Conservation (phyloP, 2,888 invertebrate species). For the Eupsilia transversa region DNA sequence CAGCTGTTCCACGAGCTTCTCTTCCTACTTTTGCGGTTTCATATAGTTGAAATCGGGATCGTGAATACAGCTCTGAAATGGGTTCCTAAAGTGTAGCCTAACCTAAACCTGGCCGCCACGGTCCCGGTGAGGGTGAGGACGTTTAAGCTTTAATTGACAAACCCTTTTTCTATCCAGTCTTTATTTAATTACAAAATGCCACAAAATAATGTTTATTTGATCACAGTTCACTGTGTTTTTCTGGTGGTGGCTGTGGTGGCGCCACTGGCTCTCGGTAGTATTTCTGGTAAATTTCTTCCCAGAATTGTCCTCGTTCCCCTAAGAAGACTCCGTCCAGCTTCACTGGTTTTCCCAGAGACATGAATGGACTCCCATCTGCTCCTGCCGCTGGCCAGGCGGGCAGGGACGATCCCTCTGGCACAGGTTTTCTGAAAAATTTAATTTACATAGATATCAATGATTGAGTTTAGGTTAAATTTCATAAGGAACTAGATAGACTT, state of each 20-base stretch:
- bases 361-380: slow-evolving; percentile 67
- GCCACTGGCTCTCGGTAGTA: slow-evolving; percentile 71
- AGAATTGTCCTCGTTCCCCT: slow-evolving; percentile 68
- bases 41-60: background rate
- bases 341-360: slow-evolving; percentile 69
- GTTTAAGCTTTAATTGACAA: background rate
- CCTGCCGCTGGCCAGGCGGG: slow-evolving; percentile 71
- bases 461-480: background rate
- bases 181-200: background rate
- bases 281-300: slow-evolving; percentile 74
- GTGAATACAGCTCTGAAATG: background rate
- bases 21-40: background rate
- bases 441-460: background rate
- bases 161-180: background rate
- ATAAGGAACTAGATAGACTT: no score
- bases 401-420: slow-evolving; percentile 63
- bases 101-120: background rate
- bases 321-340: slow-evolving; percentile 65
- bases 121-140: background rate
- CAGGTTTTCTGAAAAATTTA: slow-evolving; percentile 70
- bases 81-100: background rate
- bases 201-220: background rate
- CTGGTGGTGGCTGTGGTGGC: slow-evolving; percentile 55
- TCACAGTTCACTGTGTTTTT: slow-evolving; percentile 35
- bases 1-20: no score